These are phyloP conservation scores for Crotalus horridus DNA, from an alignment of 2,113 vertebrate genomes.

Conservation along the genomic window DNA sequence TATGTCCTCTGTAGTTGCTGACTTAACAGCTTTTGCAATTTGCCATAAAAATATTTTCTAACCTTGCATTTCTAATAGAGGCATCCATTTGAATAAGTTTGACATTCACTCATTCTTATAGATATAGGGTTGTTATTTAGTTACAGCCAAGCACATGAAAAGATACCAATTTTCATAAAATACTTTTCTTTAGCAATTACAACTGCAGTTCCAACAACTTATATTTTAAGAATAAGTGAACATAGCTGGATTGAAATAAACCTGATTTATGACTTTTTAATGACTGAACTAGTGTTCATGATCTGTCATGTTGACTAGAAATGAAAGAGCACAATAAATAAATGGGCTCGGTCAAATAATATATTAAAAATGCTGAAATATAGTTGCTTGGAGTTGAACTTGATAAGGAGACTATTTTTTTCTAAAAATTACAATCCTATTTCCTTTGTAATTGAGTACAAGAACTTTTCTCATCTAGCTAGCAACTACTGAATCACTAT, in stretches of 20 bases:
- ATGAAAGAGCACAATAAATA: neutral
- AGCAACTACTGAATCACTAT: neutral
- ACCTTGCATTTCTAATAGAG: neutral
- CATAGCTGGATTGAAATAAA: neutral
- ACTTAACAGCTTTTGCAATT: neutral
- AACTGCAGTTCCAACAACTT: neutral
- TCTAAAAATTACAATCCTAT: neutral
- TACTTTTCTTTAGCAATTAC: neutral
- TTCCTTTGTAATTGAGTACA: neutral
- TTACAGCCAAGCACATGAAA: neutral
- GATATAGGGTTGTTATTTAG: neutral
- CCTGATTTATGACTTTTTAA: neutral
- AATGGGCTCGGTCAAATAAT: neutral
- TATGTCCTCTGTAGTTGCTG: neutral
- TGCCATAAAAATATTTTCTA: neutral
- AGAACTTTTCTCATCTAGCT: neutral
- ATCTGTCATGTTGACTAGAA: neutral
- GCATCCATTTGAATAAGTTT: neutral
- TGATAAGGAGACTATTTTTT: neutral
- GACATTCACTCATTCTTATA: neutral
- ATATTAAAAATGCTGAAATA: neutral
- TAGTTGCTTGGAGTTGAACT: neutral
- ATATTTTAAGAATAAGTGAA: neutral
- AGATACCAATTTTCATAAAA: neutral
- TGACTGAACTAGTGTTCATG: neutral